Percentiles rank a stretch among this genome's conserved stretches.
phyloP scores from a whole-genome alignment of 2,888 invertebrate genomes.

The Drosophila limbata region DNA sequence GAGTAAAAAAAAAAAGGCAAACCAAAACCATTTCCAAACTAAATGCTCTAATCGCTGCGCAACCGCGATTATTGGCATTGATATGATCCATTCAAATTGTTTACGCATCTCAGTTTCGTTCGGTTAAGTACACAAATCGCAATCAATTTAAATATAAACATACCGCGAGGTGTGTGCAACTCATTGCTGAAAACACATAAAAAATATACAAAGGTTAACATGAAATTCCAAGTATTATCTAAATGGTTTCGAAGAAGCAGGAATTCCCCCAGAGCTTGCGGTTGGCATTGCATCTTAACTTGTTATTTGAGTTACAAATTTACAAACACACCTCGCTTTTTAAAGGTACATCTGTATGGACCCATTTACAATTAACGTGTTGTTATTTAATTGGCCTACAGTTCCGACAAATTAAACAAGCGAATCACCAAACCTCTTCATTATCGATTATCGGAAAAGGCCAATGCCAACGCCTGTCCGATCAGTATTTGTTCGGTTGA shows the following conservation, averaged over 20 bases:
- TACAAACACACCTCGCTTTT: constrained; percentile 33
- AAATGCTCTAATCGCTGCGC: constrained; percentile 61
- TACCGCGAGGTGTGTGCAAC: constrained; percentile 25
- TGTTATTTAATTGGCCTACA: constrained; percentile 48
- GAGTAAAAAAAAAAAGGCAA: constrained; percentile 12
- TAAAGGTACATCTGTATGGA: background rate
- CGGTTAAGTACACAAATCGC: constrained; percentile 31
- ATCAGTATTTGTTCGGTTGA: constrained; percentile 26
- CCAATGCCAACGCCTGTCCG: constrained; percentile 46
- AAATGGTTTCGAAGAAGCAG: constrained; percentile 1
- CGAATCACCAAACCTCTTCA: constrained; percentile 35
- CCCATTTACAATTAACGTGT: constrained; percentile 24
- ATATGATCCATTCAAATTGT: constrained; percentile 50
- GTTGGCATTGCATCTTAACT: constrained; percentile 3
- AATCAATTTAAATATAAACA: constrained; percentile 40
- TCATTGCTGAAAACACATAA: constrained; percentile 2
- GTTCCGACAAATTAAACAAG: constrained; percentile 60
- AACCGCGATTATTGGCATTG: constrained; percentile 63
- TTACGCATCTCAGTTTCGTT: constrained; percentile 53
- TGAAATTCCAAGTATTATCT: background rate
- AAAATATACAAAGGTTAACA: background rate
- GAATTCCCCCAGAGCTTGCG: background rate
- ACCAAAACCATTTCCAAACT: constrained; percentile 37
- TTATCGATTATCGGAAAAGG: constrained; percentile 52
- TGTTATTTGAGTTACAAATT: constrained; percentile 2